phyloP scores from a whole-genome alignment of 2,113 vertebrate genomes.

The Hylia prasina region DNA sequence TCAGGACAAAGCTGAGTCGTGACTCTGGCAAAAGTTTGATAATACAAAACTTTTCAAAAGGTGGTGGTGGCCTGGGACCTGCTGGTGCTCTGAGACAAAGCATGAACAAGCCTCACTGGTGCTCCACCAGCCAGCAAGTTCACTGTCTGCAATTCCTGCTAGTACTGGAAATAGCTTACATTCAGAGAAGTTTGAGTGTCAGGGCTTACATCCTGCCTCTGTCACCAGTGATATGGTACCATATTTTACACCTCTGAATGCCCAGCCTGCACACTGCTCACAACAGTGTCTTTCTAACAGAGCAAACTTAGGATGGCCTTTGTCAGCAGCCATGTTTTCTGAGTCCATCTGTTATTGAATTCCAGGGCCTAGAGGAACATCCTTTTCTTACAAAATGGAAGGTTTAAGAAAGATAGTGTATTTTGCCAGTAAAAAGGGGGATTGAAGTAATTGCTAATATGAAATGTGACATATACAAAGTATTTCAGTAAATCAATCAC shows the following conservation, averaged over 20 bases:
- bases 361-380: neutral
- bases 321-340: neutral
- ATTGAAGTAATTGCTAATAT: neutral
- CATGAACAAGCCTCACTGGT: neutral
- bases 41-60: neutral
- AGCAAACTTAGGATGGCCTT: neutral
- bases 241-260: neutral
- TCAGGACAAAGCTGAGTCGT: neutral
- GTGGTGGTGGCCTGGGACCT: neutral
- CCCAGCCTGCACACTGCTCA: neutral
- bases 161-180: neutral
- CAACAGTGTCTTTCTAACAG: accelerated
- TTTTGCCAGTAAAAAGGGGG: neutral
- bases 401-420: neutral
- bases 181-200: neutral
- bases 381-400: neutral
- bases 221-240: neutral
- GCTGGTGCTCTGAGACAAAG: neutral
- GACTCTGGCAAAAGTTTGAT: neutral
- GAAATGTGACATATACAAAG: neutral
- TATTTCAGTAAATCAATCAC: neutral
- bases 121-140: neutral
- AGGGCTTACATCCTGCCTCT: neutral
- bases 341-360: neutral
- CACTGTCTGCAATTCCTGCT: neutral